phyloP scores from a whole-genome alignment of 2,888 invertebrate genomes.

The Opisthograptis luteolata region DNA sequence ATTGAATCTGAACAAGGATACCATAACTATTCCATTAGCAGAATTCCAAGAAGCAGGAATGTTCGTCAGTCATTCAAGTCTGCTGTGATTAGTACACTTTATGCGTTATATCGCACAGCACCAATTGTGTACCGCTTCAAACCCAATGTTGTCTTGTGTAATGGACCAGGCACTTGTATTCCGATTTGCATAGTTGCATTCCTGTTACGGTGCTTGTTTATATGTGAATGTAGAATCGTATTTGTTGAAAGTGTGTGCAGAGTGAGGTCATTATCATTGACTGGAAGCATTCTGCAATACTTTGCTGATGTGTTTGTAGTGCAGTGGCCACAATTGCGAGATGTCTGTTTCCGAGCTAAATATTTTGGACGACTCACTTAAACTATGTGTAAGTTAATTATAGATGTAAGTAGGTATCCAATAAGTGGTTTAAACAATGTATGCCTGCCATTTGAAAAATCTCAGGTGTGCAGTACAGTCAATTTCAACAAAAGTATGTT shows the following conservation, averaged over 20 bases:
- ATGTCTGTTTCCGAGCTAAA: slow-evolving; percentile 86
- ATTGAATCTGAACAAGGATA: slow-evolving; percentile 70
- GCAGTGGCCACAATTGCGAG: slow-evolving; percentile 94
- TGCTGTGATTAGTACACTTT: slow-evolving; percentile 90
- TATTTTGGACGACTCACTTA: slow-evolving; percentile 91
- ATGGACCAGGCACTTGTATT: slow-evolving; percentile 98
- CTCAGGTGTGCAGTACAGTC: too few species aligned
- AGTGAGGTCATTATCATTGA: slow-evolving; percentile 94
- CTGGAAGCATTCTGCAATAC: slow-evolving; percentile 93
- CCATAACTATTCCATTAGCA: slow-evolving; percentile 74
- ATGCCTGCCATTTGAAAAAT: too few species aligned
- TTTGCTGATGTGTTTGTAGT: slow-evolving; percentile 95
- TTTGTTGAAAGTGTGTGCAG: slow-evolving; percentile 98
- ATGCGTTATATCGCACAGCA: slow-evolving; percentile 87
- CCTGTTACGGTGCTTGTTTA: slow-evolving; percentile 87
- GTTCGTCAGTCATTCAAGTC: slow-evolving; percentile 94
- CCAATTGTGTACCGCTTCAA: slow-evolving; percentile 87
- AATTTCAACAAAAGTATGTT: too few species aligned
- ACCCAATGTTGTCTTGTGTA: slow-evolving; percentile 94
- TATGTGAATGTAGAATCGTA: slow-evolving; percentile 90
- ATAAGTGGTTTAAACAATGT: too few species aligned
- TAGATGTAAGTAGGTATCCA: slow-evolving; percentile 8
- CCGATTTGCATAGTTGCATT: slow-evolving; percentile 94
- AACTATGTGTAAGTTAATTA: slow-evolving; percentile 23
- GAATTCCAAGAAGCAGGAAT: slow-evolving; percentile 93